Evolutionary conservation across 1,140 invertebrate species (phyloP).

Genomic region (Caligus rogercresseyi): DNA sequence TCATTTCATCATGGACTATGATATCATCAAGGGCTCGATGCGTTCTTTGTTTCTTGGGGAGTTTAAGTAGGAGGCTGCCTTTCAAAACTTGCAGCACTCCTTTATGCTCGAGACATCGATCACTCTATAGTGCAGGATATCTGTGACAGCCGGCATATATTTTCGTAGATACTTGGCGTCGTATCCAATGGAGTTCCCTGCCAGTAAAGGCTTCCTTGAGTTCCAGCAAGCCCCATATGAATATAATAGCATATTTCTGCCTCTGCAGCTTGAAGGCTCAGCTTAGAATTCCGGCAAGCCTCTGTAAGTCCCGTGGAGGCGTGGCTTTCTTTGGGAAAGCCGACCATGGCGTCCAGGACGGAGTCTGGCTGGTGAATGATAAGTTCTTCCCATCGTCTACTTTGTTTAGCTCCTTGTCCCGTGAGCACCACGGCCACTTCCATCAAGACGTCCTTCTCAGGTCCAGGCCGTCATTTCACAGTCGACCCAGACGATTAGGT

Average conservation of each 20-base stretch:
- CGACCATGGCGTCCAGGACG: constrained; percentile 54
- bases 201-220: constrained; percentile 49
- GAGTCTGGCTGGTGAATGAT: constrained; percentile 57
- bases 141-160: constrained; percentile 50
- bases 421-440: constrained; percentile 77
- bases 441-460: constrained; percentile 55
- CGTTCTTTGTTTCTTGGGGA: constrained; percentile 42
- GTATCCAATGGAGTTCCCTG: constrained; percentile 73
- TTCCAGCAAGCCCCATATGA: not conserved
- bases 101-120: constrained; percentile 82
- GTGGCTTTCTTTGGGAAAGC: constrained; percentile 64
- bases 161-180: constrained; percentile 58
- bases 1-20: constrained; percentile 62
- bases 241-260: constrained; percentile 51
- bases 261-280: constrained; percentile 47
- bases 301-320: constrained; percentile 55
- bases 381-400: constrained; percentile 56
- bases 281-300: constrained; percentile 44
- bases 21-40: constrained; percentile 70
- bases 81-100: constrained; percentile 60
- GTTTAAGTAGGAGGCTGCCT: too few relatives aligned
- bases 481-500: constrained; percentile 23
- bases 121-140: constrained; percentile 76
- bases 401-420: constrained; percentile 53
- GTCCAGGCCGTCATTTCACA: constrained; percentile 52